phyloP scores from a whole-genome alignment of 2,888 invertebrate species.

The Ligdia adustata region DNA sequence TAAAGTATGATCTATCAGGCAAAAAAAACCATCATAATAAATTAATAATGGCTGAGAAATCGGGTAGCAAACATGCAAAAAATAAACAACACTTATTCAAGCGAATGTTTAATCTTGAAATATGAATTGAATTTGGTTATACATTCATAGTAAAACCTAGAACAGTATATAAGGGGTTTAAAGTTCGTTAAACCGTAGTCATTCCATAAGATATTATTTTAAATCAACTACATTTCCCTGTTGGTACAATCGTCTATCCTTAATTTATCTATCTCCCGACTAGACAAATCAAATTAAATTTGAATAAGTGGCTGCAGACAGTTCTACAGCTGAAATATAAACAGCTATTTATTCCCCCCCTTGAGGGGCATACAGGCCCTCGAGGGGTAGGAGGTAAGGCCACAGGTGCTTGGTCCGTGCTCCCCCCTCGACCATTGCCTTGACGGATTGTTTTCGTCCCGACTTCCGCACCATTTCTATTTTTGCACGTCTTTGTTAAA shows the following conservation, averaged over 20 bases:
- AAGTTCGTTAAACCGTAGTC: no score
- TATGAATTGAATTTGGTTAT: no score
- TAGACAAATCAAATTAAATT: constrained; percentile 57
- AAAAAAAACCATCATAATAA: no score
- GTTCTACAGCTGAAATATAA: constrained; percentile 67
- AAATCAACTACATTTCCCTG: no score
- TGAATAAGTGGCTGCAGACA: constrained; percentile 67
- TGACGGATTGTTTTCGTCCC: constrained; percentile 75
- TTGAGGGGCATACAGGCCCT: constrained; percentile 5
- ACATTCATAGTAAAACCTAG: no score
- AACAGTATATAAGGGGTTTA: no score
- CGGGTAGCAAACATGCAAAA: no score
- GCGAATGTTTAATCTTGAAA: no score
- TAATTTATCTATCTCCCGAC: constrained; percentile 20
- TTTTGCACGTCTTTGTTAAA: constrained; percentile 26
- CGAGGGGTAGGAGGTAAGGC: constrained; percentile 33
- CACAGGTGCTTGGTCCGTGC: constrained; percentile 61
- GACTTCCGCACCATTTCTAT: constrained; percentile 46
- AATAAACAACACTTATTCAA: no score
- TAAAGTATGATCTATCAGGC: no score
- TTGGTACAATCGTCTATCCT: not conserved
- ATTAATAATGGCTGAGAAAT: no score
- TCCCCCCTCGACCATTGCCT: constrained; percentile 44
- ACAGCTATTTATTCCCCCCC: constrained; percentile 63
- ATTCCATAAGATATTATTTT: no score